phyloP scores from a whole-genome alignment of 2,888 invertebrate species.

The Orthonevra nobilis region DNA sequence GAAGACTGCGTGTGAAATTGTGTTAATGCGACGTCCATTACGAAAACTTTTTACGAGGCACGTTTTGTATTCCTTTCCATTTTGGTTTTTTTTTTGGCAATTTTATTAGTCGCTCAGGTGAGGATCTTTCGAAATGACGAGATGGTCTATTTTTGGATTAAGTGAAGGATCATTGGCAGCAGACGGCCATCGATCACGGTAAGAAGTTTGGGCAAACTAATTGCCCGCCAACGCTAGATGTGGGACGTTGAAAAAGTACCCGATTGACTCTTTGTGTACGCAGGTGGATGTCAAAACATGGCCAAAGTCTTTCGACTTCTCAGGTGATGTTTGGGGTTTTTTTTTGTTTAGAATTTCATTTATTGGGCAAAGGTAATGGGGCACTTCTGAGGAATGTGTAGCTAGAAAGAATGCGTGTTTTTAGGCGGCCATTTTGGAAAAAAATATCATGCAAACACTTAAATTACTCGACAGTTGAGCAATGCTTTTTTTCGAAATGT shows the following conservation, averaged over 20 bases:
- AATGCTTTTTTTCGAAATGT: too few relatives aligned
- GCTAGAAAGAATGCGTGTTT: too few relatives aligned
- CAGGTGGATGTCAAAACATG: slow-evolving; percentile 52
- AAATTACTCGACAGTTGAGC: too few relatives aligned
- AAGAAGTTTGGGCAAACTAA: slow-evolving; percentile 54
- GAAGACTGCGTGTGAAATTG: slow-evolving; percentile 56
- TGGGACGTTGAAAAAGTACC: slow-evolving; percentile 47
- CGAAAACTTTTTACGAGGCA: slow-evolving; percentile 62
- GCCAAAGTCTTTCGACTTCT: too few relatives aligned
- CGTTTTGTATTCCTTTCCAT: slow-evolving; percentile 17
- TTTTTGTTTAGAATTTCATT: too few relatives aligned
- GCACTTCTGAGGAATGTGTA: too few relatives aligned
- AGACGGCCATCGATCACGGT: slow-evolving; percentile 53
- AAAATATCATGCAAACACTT: too few relatives aligned
- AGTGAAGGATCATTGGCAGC: slow-evolving; percentile 40
- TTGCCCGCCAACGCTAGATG: slow-evolving; percentile 36
- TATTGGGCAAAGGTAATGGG: too few relatives aligned
- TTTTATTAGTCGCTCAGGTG: slow-evolving; percentile 49
- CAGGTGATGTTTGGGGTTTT: too few relatives aligned
- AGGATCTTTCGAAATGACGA: slow-evolving; percentile 17
- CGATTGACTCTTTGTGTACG: slow-evolving; percentile 44
- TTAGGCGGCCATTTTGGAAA: too few relatives aligned
- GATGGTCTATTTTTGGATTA: slow-evolving; percentile 47
- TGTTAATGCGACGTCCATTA: slow-evolving; percentile 64
- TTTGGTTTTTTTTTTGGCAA: slow-evolving; percentile 4